Evolutionary conservation across 2,888 invertebrate species (phyloP).

Genomic region (Seira musarum): DNA sequence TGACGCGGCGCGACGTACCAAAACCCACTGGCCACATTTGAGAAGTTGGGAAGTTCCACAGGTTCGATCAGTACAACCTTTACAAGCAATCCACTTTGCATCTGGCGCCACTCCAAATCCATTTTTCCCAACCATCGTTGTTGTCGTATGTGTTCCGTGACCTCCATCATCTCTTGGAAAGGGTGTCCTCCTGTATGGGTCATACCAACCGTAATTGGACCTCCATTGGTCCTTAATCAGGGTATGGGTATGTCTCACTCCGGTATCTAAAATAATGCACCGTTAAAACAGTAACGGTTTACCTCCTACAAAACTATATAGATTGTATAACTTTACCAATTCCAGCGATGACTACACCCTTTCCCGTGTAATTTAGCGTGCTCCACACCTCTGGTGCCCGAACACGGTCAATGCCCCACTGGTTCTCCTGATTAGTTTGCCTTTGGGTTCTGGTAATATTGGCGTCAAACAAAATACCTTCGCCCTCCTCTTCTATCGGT

Average conservation of each 20-base stretch:
- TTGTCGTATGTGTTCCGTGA: neutral
- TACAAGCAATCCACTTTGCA: slow-evolving; percentile 44
- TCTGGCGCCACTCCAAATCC: neutral
- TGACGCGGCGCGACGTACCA: too few species aligned
- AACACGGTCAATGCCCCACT: slow-evolving; percentile 31
- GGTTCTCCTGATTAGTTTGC: neutral
- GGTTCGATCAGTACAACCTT: neutral
- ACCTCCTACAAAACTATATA: too few species aligned
- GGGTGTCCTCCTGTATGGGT: neutral
- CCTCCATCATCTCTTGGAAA: neutral
- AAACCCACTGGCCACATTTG: slow-evolving; percentile 32
- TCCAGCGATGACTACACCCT: slow-evolving; percentile 27
- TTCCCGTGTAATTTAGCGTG: neutral
- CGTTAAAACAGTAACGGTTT: too few species aligned
- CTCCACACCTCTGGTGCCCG: slow-evolving; percentile 23
- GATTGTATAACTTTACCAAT: slow-evolving; percentile 24
- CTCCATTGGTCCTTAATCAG: too few species aligned
- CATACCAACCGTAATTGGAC: neutral
- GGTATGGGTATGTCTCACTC: too few species aligned
- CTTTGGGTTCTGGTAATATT: neutral
- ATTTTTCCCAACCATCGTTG: neutral
- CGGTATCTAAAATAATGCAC: too few species aligned
- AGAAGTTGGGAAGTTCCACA: neutral
- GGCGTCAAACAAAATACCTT: neutral
- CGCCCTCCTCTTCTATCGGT: neutral